Evolutionary conservation across 2,888 invertebrate genomes (phyloP).

Genomic region (Spisula solida): DNA sequence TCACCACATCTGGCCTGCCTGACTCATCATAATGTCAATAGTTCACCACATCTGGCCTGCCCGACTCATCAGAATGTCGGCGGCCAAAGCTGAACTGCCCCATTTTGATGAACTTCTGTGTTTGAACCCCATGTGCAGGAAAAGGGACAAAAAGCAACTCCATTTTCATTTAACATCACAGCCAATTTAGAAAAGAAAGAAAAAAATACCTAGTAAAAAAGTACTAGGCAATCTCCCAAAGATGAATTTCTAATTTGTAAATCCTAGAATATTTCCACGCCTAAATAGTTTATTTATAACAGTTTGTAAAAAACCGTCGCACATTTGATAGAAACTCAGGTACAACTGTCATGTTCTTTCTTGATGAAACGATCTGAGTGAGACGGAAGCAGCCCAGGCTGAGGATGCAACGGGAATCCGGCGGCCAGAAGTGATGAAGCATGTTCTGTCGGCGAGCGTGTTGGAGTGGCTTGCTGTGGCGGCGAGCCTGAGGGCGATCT

Average conservation of each 20-base stretch:
- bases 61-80: not conserved
- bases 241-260: slow-evolving; percentile 70
- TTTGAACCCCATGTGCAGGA: not conserved
- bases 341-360: slow-evolving; percentile 63
- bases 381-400: slow-evolving; percentile 43
- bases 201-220: slow-evolving; percentile 40
- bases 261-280: slow-evolving; percentile 67
- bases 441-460: slow-evolving; percentile 62
- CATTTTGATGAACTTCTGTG: too few relatives aligned
- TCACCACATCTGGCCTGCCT: not conserved
- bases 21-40: not conserved
- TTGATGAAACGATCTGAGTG: slow-evolving; percentile 59
- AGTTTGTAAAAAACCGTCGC: slow-evolving; percentile 1
- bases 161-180: slow-evolving; percentile 45
- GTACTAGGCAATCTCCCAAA: slow-evolving; percentile 35
- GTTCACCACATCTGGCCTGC: not conserved
- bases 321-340: slow-evolving; percentile 48
- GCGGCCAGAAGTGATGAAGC: slow-evolving; percentile 45
- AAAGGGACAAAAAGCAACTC: not conserved
- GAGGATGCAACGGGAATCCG: slow-evolving; percentile 51
- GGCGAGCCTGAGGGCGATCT: slow-evolving; percentile 63
- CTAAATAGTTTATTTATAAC: slow-evolving; percentile 19
- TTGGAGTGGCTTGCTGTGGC: slow-evolving; percentile 58
- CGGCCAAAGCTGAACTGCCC: not conserved
- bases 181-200: slow-evolving; percentile 27